Conservation (phyloP, 2,113 vertebrate species). For the Semicossyphus pulcher region DNA sequence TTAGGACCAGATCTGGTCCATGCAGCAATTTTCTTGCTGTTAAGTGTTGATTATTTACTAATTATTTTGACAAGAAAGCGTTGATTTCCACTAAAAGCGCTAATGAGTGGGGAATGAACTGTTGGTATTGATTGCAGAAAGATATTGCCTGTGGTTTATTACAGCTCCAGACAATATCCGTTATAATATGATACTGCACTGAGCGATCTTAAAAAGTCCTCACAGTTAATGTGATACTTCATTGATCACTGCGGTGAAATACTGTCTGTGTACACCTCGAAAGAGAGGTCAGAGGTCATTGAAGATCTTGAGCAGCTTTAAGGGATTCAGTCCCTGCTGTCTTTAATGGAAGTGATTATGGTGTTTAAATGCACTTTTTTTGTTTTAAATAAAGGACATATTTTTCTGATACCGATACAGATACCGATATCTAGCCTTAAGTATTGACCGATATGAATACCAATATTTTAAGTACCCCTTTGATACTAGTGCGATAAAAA, state of each 20-base stretch:
- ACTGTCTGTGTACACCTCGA: neutral
- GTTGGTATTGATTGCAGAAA: constrained; percentile 1
- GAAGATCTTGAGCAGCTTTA: neutral
- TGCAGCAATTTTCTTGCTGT: neutral
- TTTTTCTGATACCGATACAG: neutral
- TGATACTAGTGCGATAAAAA: too few relatives aligned
- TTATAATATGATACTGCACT: constrained; percentile 6
- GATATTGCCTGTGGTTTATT: neutral
- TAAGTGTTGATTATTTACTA: neutral
- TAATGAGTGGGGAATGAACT: constrained; percentile 15
- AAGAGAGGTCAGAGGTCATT: constrained; percentile 38
- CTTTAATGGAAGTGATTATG: neutral
- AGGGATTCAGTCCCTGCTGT: neutral
- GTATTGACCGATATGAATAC: too few relatives aligned
- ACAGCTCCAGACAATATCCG: constrained; percentile 2
- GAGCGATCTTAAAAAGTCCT: neutral
- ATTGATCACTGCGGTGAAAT: constrained; percentile 10
- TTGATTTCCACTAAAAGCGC: constrained; percentile 27
- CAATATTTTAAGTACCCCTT: too few relatives aligned
- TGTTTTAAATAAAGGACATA: too few relatives aligned
- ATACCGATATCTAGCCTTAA: too few relatives aligned
- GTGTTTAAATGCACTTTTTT: too few relatives aligned
- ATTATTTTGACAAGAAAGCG: constrained; percentile 10
- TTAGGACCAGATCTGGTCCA: neutral
- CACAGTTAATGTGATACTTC: constrained; percentile 30